Evolutionary conservation across 2,888 invertebrate genomes (phyloP).

Genomic region (Dryocosmus kuriphilus): DNA sequence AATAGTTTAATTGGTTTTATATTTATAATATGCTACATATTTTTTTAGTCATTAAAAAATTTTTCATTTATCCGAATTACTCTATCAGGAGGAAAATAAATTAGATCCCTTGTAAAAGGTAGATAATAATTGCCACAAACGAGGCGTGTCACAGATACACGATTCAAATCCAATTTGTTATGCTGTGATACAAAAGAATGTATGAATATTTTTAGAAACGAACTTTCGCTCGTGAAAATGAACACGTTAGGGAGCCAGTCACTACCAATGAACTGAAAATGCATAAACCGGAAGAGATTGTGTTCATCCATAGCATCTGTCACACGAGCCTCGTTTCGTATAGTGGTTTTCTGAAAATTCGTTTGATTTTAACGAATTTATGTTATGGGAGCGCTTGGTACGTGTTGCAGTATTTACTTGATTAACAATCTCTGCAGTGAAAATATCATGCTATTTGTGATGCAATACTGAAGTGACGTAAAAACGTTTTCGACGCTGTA

Average conservation of each 20-base stretch:
- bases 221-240: conserved; percentile 4
- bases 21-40: too few species aligned
- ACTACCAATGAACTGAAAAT: conserved; percentile 24
- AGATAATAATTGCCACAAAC: neutral
- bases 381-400: neutral
- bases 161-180: neutral
- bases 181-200: neutral
- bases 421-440: neutral
- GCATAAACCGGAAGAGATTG: conserved; percentile 9
- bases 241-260: neutral
- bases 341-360: neutral
- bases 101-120: too few species aligned
- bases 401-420: conserved; percentile 8
- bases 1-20: too few species aligned
- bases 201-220: neutral
- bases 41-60: too few species aligned
- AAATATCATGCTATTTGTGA: neutral
- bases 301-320: neutral
- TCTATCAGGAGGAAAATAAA: too few species aligned
- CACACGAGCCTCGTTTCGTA: neutral
- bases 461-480: neutral
- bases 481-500: conserved; percentile 3
- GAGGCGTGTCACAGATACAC: neutral
- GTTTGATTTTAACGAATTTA: conserved; percentile 10
- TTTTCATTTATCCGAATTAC: too few species aligned